Evolutionary conservation across 1,140 invertebrate species (phyloP).

Genomic region (Scaptomyza graminum): DNA sequence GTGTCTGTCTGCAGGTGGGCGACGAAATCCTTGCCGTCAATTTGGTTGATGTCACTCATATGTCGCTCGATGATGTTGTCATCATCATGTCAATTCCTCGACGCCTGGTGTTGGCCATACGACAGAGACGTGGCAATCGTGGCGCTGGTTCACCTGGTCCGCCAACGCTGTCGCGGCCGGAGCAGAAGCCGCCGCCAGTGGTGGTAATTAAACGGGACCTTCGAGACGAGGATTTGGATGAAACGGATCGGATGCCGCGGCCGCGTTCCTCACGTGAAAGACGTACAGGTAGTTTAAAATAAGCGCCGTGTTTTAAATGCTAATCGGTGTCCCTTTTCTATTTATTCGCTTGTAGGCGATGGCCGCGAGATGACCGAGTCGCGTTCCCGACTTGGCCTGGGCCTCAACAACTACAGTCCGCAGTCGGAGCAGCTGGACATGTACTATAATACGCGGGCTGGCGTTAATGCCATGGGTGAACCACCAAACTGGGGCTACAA

Average conservation of each 20-base stretch:
- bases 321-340: conserved; percentile 54
- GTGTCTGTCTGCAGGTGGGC: conserved; percentile 89
- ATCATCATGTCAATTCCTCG: conserved; percentile 99
- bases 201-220: conserved; percentile 96
- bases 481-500: conserved; percentile 84
- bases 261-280: conserved; percentile 84
- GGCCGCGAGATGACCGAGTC: conserved; percentile 90
- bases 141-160: conserved; percentile 87
- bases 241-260: conserved; percentile 84
- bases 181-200: conserved; percentile 95
- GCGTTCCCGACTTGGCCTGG: conserved; percentile 89
- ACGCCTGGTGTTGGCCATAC: conserved; percentile 95
- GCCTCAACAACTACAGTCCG: conserved; percentile 86
- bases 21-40: conserved; percentile 99
- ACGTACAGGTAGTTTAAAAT: conserved; percentile 85
- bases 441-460: conserved; percentile 91
- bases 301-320: conserved; percentile 64
- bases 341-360: conserved; percentile 84
- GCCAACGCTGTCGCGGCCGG: conserved; percentile 86
- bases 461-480: conserved; percentile 84
- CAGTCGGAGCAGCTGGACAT: conserved; percentile 90
- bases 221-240: conserved; percentile 91
- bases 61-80: conserved; percentile 99
- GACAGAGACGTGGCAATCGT: conserved; percentile 89
- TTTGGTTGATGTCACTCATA: conserved; percentile 97